These are phyloP conservation scores for Drosophila pegasa DNA, from an alignment of 2,888 invertebrate genomes.

Conservation along the genomic window DNA sequence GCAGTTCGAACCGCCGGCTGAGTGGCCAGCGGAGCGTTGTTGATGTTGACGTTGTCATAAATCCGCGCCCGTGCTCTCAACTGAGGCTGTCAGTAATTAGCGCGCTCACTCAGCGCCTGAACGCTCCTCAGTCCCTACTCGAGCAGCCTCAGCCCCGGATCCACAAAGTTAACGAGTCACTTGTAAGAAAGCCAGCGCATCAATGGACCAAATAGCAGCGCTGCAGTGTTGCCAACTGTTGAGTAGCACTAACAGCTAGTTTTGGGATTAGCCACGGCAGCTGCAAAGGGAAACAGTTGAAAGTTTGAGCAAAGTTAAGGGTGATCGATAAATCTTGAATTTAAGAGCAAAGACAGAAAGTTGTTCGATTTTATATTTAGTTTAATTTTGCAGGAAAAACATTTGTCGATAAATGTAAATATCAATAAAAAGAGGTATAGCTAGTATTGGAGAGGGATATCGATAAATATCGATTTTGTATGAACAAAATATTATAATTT, in stretches of 20 bases:
- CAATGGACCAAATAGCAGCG: slow-evolving; percentile 32
- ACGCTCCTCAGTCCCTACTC: slow-evolving; percentile 22
- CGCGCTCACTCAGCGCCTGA: slow-evolving; percentile 60
- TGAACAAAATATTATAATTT: background rate
- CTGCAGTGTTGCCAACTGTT: slow-evolving; percentile 1
- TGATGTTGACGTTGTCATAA: slow-evolving; percentile 72
- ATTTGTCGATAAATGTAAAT: too few species aligned
- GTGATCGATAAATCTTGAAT: background rate
- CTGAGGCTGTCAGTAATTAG: slow-evolving; percentile 74
- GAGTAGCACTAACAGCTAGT: slow-evolving; percentile 5
- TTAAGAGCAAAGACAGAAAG: background rate
- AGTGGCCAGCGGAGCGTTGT: slow-evolving; percentile 45
- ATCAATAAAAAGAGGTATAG: too few species aligned
- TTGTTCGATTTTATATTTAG: too few species aligned
- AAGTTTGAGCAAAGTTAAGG: background rate
- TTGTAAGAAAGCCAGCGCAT: slow-evolving; percentile 62
- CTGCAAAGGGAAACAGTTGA: background rate
- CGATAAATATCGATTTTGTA: background rate
- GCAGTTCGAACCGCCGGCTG: slow-evolving; percentile 14
- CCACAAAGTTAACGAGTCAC: slow-evolving; percentile 75
- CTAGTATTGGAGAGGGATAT: too few species aligned
- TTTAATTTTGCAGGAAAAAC: too few species aligned
- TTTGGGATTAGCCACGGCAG: background rate
- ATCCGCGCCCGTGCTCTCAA: slow-evolving; percentile 60
- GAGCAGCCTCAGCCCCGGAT: background rate